phyloP scores from a whole-genome alignment of 1,140 invertebrate genomes.

The Lethrus apterus region DNA sequence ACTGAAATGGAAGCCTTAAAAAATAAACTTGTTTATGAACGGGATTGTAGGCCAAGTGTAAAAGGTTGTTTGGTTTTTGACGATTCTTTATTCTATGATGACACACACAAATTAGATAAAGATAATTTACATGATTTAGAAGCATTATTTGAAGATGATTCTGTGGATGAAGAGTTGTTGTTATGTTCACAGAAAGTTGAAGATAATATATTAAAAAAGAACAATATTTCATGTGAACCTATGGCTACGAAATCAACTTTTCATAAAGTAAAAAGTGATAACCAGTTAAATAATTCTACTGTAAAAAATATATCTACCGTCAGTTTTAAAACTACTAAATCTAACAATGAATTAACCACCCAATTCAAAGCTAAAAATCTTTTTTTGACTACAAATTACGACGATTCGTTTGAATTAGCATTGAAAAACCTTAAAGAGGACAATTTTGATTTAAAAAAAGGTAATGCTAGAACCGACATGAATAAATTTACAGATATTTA shows the following conservation, averaged over 20 bases:
- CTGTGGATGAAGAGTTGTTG: slow-evolving; percentile 32
- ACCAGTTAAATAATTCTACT: not conserved
- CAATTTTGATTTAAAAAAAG: slow-evolving; percentile 1
- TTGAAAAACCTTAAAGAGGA: slow-evolving; percentile 23
- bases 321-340: not conserved
- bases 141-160: slow-evolving; percentile 34
- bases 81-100: slow-evolving; percentile 12
- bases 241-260: not conserved
- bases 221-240: slow-evolving; percentile 9
- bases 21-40: slow-evolving; percentile 23
- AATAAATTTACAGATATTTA: not conserved
- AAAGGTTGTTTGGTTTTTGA: slow-evolving; percentile 6
- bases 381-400: slow-evolving; percentile 2
- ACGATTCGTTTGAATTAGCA: slow-evolving; percentile 30
- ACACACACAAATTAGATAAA: not conserved
- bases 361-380: not conserved
- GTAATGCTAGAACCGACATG: not conserved
- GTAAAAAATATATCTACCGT: not conserved
- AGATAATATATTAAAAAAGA: slow-evolving; percentile 16
- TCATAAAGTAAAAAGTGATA: slow-evolving; percentile 12
- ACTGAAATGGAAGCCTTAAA: slow-evolving; percentile 31
- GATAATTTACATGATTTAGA: slow-evolving; percentile 7
- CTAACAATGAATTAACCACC: not conserved
- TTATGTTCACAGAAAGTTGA: slow-evolving; percentile 33
- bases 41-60: not conserved